phyloP scores from a whole-genome alignment of 1,140 invertebrate species.

The Gonatopus flavifemur region DNA sequence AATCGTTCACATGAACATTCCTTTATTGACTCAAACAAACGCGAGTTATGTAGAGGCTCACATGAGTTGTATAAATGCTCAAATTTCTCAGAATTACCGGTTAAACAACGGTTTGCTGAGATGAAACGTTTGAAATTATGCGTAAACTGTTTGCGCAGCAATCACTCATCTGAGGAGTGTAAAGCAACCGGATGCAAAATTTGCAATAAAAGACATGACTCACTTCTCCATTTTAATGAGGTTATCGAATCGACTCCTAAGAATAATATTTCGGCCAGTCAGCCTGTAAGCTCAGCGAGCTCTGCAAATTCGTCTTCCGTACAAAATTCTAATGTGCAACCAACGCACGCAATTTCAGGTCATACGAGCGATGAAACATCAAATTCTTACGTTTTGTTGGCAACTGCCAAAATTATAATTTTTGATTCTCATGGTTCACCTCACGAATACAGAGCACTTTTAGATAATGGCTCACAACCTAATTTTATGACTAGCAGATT shows the following conservation, averaged over 20 bases:
- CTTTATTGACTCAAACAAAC: background rate
- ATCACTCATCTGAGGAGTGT: constrained; percentile 6
- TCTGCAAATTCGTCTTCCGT: no score
- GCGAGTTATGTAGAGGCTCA: constrained; percentile 5
- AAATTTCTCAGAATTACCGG: constrained; percentile 9
- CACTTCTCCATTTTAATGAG: constrained; percentile 8
- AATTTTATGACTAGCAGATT: constrained; percentile 20
- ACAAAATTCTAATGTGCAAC: no score
- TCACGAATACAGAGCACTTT: constrained; percentile 13
- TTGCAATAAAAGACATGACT: constrained; percentile 16
- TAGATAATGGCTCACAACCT: constrained; percentile 21
- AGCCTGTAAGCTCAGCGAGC: background rate
- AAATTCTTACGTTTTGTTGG: no score
- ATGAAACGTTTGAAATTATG: constrained; percentile 10
- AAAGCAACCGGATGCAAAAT: constrained; percentile 5
- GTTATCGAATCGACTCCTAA: background rate
- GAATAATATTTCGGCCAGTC: background rate
- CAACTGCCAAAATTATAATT: constrained; percentile 17
- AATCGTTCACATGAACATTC: background rate
- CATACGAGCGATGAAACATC: no score
- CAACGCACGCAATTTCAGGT: no score
- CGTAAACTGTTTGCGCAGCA: constrained; percentile 17
- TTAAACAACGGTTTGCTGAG: background rate
- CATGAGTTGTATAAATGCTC: constrained; percentile 14
- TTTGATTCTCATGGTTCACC: constrained; percentile 7